Base-by-base conservation (phyloP, 2,888 invertebrate genomes). In the Drosophila phalerata region DNA sequence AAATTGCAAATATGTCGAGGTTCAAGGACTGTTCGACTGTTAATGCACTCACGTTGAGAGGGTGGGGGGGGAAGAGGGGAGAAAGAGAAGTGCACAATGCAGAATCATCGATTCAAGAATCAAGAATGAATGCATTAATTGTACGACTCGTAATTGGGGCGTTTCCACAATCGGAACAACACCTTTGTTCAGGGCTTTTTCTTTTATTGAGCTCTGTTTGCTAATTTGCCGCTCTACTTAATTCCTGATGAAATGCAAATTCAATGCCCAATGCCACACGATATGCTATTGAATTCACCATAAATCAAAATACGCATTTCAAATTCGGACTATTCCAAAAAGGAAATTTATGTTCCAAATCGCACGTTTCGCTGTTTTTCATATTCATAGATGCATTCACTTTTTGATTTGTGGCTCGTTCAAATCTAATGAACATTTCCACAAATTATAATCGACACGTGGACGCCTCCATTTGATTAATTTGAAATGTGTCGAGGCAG, bases 11-110 rank as follows among this genome's bases (percentile, higher is more conserved):
- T 37, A 15, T 9, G 32, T 63, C 37, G 40, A 40, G 55, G 87
- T 81, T 87, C 85, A 81, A 84, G 85, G 85, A 77, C 60, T 69
- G 64, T 48, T 17, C 32, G 81, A 77, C 60, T 69, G 64, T 48
- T 17, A 32, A 43, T n/a, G 45, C 55, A 57, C 42, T 52, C 28
- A 45, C n/a, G 6, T 34, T 9, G 45, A 37, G 17, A 17, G 37
- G 8, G 22, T 8, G 22, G 10, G n/a, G 2, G n/a, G 34, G 5
- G 13, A n/a, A 34, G 34, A n/a, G 32, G 11, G 13, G 13, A 13
- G 11, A 11, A 15, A 8, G n/a, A 22, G 19, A 34, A 34, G 55
- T 30, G 28, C 32, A 49, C n/a, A 58, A 38, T 28, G 55, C 40
- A 55, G 55, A 55, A 42, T 49, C 25, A 52, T 8, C 15, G 25